A percentile compares a stretch with the other conserved stretches of the same genome.
Evolutionary conservation across 2,888 invertebrate species (phyloP).

Genomic region (Tenthredo distinguenda): DNA sequence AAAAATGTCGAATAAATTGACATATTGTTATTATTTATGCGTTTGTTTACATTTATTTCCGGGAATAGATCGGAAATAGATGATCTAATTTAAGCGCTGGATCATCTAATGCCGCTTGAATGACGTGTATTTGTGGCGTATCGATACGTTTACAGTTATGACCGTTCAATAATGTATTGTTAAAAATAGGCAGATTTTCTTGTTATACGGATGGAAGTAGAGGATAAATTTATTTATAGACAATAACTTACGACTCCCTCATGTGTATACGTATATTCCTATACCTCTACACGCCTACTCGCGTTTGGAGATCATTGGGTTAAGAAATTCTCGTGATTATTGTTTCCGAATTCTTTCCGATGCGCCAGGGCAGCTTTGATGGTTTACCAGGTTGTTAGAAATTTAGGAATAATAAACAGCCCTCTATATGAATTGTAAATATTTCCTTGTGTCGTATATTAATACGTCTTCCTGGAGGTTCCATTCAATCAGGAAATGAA

Average conservation of each 20-base stretch:
- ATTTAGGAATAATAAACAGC: neutral
- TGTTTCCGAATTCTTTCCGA: slow-evolving; percentile 26
- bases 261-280: neutral
- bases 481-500: neutral
- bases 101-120: slow-evolving; percentile 18
- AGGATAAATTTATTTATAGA: slow-evolving; percentile 7
- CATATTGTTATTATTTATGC: neutral
- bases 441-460: neutral
- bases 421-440: neutral
- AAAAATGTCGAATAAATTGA: neutral
- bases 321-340: slow-evolving; percentile 27
- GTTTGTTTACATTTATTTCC: neutral
- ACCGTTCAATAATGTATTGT: slow-evolving; percentile 32
- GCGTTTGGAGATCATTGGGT: neutral
- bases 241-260: neutral
- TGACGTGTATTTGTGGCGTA: neutral
- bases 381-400: neutral
- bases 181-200: slow-evolving; percentile 28
- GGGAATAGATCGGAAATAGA: neutral
- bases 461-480: neutral
- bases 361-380: neutral
- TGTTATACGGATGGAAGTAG: neutral
- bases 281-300: neutral
- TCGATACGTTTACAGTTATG: slow-evolving; percentile 28
- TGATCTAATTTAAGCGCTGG: slow-evolving; percentile 1